Base-by-base conservation (phyloP, 2,797 vertebrate species). In the Acropternis orthonyx region DNA sequence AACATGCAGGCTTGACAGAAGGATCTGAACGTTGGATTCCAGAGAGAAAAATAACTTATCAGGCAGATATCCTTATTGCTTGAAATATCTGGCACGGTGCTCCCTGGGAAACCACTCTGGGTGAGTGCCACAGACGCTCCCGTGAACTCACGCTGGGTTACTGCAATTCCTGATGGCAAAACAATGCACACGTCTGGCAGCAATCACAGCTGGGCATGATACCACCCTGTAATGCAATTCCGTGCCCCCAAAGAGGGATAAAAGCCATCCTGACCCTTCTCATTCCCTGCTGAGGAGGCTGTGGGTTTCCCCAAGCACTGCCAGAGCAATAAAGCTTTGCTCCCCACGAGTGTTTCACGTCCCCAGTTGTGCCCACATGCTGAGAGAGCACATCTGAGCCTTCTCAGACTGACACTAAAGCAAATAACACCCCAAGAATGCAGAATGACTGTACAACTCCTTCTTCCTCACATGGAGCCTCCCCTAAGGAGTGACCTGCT, bases 171-270 rank as follows among this genome's bases (percentile, higher is more conserved):
- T 87, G 89, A 92, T 46, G 76, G 95, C 84, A 92, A 96, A 93
- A 96, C 95, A 97, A 77, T 22, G 88, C 65, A 61, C 23, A 59
- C 3, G 87, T 93, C 97, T 98, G 97, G 92, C 88, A 97, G 91
- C 85, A 97, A 97, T 97, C 97, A 95, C 1, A 49, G 79, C 23
- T 75, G 88, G 86, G 88, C 95, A 95, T 61, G 20, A 62, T 88
- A 93, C 97, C 97, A 96, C 94, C 93, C 86, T 97, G 92, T 24
- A 95, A 94, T 3, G 69, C 89, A 95, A 96, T 82, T 97, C 95
- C 90, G 80, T 5, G 67, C 93, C 88, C 87, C 94, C 92, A 43
- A 74, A 79, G 81, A 68, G 92, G 69, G 95, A 94, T 94, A 95
- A 96, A 97, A 97, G 95, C 80, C 34, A 23, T 61, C 93, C 93